These are phyloP conservation scores for Enhydra lutris DNA, from an alignment of 2,113 vertebrate species.

Conservation along the genomic window DNA sequence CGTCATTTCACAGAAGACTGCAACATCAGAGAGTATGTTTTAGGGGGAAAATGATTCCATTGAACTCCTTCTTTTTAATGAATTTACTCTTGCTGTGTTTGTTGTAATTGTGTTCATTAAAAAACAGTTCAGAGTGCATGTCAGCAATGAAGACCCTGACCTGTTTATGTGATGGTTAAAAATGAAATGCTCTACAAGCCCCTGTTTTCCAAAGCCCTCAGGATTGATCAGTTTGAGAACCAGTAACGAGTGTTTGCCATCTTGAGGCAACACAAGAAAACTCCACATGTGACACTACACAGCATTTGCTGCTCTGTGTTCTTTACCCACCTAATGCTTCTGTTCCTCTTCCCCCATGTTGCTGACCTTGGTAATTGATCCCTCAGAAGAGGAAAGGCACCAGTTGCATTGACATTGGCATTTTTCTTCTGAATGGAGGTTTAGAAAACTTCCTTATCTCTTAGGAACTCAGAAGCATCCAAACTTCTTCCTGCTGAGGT, in stretches of 20 bases:
- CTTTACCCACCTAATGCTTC: background rate
- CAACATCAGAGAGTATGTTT: background rate
- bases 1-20: background rate
- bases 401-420: background rate
- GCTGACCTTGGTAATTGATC: background rate
- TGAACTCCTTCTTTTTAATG: background rate
- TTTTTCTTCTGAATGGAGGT: background rate
- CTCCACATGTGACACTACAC: background rate
- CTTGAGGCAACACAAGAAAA: background rate
- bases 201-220: background rate
- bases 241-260: background rate
- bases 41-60: background rate
- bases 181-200: background rate
- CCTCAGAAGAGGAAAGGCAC: background rate
- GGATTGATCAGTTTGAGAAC: background rate
- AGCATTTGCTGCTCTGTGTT: background rate
- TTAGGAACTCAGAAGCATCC: background rate
- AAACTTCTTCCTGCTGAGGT: background rate
- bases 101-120: background rate
- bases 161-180: background rate
- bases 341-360: background rate
- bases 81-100: background rate
- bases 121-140: background rate
- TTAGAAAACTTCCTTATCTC: background rate
- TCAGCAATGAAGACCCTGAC: background rate